These are phyloP conservation scores for Malurus alboscapulatus DNA, from an alignment of 2,113 vertebrate genomes.

Conservation along the genomic window DNA sequence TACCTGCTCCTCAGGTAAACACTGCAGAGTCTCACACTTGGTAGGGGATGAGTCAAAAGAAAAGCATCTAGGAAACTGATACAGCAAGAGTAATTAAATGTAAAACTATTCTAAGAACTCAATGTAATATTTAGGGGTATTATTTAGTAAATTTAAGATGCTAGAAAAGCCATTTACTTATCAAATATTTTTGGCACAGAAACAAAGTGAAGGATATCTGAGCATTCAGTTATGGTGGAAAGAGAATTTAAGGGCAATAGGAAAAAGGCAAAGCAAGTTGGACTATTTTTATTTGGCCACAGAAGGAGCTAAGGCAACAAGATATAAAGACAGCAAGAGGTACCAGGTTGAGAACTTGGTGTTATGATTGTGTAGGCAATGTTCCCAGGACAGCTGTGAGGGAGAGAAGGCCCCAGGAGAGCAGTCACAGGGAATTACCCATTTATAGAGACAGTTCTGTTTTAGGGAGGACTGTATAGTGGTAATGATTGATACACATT, in stretches of 20 bases:
- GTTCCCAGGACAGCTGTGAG: not conserved
- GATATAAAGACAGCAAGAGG: not conserved
- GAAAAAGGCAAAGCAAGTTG: not conserved
- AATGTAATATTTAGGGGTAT: not conserved
- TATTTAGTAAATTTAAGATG: not conserved
- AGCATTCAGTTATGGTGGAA: not conserved
- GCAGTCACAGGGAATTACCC: not conserved
- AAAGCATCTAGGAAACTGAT: not conserved
- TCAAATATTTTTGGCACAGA: not conserved
- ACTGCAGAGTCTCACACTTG: not conserved
- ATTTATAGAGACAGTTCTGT: constrained; percentile 36
- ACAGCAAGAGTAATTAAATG: not conserved
- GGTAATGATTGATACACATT: not conserved
- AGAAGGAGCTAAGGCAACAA: not conserved
- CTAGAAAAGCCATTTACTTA: not conserved
- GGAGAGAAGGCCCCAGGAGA: not conserved
- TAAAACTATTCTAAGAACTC: not conserved
- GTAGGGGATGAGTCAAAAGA: not conserved
- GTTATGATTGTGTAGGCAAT: not conserved
- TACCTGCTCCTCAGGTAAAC: constrained; percentile 37
- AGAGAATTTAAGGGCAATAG: not conserved
- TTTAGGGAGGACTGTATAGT: not conserved
- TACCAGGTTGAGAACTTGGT: constrained; percentile 7
- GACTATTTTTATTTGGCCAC: not conserved
- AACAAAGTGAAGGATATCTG: not conserved